Evolutionary conservation across 1,140 invertebrate genomes (phyloP).

Genomic region (Luehdorfia chinensis): DNA sequence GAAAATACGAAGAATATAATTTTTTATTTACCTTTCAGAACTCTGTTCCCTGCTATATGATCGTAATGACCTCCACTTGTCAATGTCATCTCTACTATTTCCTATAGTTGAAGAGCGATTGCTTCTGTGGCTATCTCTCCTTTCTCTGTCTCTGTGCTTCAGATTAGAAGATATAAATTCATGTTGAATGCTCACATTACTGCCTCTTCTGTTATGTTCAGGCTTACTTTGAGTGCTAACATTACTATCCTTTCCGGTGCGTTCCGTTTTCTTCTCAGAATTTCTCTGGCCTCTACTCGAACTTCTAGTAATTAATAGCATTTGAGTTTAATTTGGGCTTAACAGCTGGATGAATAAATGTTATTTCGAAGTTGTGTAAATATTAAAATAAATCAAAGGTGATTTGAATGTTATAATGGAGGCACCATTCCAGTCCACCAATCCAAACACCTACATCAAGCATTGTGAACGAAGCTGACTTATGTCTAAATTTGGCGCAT

Average conservation of each 20-base stretch:
- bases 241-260: constrained; percentile 58
- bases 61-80: constrained; percentile 63
- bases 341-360: too few species aligned
- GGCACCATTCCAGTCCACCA: background rate
- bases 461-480: too few species aligned
- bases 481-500: too few species aligned
- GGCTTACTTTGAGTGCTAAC: constrained; percentile 50
- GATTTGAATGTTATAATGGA: too few species aligned
- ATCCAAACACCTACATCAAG: too few species aligned
- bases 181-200: constrained; percentile 59
- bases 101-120: constrained; percentile 67
- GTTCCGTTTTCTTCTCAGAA: constrained; percentile 54
- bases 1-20: too few species aligned
- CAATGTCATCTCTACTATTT: constrained; percentile 66
- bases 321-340: too few species aligned
- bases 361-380: too few species aligned
- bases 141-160: constrained; percentile 53
- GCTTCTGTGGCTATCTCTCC: constrained; percentile 63
- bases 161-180: constrained; percentile 38
- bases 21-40: constrained; percentile 53
- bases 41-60: constrained; percentile 69
- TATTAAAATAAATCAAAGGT: too few species aligned
- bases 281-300: constrained; percentile 61
- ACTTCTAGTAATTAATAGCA: constrained; percentile 48
- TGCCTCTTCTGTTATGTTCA: constrained; percentile 54